A percentile compares a stretch with the other conserved stretches of the same genome.
phyloP scores from a whole-genome alignment of 2,113 vertebrate genomes.

The Heptranchias perlo region DNA sequence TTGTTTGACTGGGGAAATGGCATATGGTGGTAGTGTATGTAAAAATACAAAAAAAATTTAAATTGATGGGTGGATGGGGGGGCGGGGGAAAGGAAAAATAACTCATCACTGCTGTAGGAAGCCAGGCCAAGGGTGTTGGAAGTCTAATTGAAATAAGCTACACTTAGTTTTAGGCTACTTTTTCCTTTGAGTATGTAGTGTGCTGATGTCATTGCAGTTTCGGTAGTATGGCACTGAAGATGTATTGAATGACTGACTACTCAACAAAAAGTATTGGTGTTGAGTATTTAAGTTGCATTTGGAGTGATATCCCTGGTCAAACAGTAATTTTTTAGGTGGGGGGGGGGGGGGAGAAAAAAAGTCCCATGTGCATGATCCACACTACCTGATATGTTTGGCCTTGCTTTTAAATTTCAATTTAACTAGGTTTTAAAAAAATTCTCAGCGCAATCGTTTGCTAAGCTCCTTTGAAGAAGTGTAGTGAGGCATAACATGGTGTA shows the following conservation, averaged over 20 bases:
- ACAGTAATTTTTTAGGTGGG: neutral
- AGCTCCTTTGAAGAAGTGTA: neutral
- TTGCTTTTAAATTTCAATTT: neutral
- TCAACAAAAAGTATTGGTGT: neutral
- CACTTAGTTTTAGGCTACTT: neutral
- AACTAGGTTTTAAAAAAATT: neutral
- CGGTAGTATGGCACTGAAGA: neutral
- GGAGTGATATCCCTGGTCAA: neutral
- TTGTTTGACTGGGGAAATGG: neutral
- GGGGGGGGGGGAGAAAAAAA: too few species aligned
- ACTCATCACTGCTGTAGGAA: neutral
- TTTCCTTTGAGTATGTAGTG: neutral
- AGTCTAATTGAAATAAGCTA: neutral
- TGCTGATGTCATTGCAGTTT: slow-evolving; percentile 4
- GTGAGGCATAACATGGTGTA: neutral
- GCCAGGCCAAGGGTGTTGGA: neutral
- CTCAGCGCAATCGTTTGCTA: neutral
- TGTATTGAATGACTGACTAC: neutral
- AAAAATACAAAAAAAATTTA: neutral
- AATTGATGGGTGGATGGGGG: neutral
- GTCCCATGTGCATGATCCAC: neutral
- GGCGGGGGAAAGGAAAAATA: neutral
- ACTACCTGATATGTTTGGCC: neutral
- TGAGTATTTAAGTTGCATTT: slow-evolving; percentile 15
- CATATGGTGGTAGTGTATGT: neutral